Evolutionary conservation across 2,888 invertebrate species (phyloP).

Genomic region (Rhaphigaster nebulosa): DNA sequence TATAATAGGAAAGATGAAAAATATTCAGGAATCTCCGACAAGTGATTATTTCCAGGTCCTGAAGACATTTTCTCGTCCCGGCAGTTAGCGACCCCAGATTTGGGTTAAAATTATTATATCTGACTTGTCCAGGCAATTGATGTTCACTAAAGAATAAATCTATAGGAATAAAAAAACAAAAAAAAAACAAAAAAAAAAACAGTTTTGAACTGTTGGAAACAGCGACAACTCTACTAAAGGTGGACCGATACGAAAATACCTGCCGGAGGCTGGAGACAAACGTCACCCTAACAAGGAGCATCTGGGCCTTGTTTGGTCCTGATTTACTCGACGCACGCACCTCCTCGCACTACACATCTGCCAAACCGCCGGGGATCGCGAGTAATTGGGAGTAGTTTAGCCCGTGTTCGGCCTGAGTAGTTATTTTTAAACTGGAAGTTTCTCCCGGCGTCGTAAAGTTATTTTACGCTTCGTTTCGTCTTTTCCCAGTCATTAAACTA

Average conservation of each 20-base stretch:
- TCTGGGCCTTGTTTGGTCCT: conserved; percentile 24
- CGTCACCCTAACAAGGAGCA: conserved; percentile 39
- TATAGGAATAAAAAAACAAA: too few species aligned
- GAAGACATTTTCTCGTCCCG: too few species aligned
- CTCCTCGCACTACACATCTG: conserved; percentile 16
- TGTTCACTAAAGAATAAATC: neutral
- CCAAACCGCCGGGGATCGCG: conserved; percentile 2
- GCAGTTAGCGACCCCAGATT: too few species aligned
- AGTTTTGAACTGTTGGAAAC: neutral
- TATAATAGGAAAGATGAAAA: too few species aligned
- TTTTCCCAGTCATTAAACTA: neutral
- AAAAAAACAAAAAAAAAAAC: too few species aligned
- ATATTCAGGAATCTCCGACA: too few species aligned
- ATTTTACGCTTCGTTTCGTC: conserved; percentile 36
- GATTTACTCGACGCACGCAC: conserved; percentile 32
- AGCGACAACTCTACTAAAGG: conserved; percentile 3
- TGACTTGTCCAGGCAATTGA: neutral
- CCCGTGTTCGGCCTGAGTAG: neutral
- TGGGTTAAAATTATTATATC: neutral
- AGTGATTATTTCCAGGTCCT: too few species aligned
- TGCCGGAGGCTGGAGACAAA: conserved; percentile 12
- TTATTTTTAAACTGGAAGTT: conserved; percentile 15
- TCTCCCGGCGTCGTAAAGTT: neutral
- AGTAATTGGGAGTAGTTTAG: conserved; percentile 48
- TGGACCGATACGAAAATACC: conserved; percentile 39